These are phyloP conservation scores for Leucophenga varia DNA, from an alignment of 1,140 invertebrate species.

Conservation along the genomic window DNA sequence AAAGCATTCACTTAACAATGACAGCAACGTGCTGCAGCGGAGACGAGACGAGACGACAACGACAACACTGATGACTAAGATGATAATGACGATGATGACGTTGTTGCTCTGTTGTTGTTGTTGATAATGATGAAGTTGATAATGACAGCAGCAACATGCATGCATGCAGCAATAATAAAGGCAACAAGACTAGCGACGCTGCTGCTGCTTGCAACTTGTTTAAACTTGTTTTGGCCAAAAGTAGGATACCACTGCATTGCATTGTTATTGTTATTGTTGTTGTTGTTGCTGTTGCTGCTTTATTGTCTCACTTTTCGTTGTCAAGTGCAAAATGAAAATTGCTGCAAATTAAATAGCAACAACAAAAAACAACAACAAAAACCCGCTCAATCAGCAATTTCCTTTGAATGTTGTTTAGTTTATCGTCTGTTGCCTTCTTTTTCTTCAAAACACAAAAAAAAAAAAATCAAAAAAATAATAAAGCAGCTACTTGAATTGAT, in stretches of 20 bases:
- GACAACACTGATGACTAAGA: not conserved
- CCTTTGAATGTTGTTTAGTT: slow-evolving; percentile 27
- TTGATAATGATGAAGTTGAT: slow-evolving; percentile 30
- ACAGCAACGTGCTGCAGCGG: not conserved
- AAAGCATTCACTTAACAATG: slow-evolving; percentile 10
- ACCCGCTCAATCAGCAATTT: slow-evolving; percentile 38
- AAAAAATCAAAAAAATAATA: no score
- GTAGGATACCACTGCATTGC: slow-evolving; percentile 47
- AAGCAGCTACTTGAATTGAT: no score
- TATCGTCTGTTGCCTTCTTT: no score
- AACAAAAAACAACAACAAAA: slow-evolving; percentile 14
- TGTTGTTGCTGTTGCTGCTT: slow-evolving; percentile 15
- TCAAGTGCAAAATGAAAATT: slow-evolving; percentile 37
- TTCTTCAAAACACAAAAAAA: no score
- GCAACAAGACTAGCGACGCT: not conserved
- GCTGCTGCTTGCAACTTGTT: no score
- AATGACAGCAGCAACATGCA: slow-evolving; percentile 37
- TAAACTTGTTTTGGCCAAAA: slow-evolving; percentile 48
- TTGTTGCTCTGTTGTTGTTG: not conserved
- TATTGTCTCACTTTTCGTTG: slow-evolving; percentile 51
- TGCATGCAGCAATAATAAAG: no score
- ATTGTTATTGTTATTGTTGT: slow-evolving; percentile 13
- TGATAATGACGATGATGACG: not conserved
- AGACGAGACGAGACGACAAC: slow-evolving; percentile 22
- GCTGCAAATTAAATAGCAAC: slow-evolving; percentile 8